A percentile compares a stretch with the other conserved stretches of the same genome.
Evolutionary conservation across 2,888 invertebrate species (phyloP).

Genomic region (Monochamus alternatus): DNA sequence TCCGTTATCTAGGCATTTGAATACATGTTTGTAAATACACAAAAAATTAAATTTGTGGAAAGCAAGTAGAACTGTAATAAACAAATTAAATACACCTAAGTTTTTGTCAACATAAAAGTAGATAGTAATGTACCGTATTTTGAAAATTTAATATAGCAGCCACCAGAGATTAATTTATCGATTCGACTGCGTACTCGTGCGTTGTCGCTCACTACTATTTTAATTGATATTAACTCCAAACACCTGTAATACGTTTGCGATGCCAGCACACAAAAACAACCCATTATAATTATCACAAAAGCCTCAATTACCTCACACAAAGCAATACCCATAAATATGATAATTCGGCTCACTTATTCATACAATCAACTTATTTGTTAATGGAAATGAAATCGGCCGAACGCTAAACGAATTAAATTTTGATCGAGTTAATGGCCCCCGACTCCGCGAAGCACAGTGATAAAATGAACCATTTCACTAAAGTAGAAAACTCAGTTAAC

Average conservation of each 20-base stretch:
- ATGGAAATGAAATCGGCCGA: constrained; percentile 61
- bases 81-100: too few species aligned
- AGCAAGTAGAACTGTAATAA: too few species aligned
- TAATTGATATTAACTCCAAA: constrained; percentile 7
- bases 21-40: too few species aligned
- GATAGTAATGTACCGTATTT: too few species aligned
- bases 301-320: constrained; percentile 16
- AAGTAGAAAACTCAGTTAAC: constrained; percentile 52
- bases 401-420: constrained; percentile 61
- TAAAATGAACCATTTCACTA: constrained; percentile 51
- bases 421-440: constrained; percentile 60
- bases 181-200: background rate
- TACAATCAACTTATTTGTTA: constrained; percentile 49
- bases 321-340: constrained; percentile 33
- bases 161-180: too few species aligned
- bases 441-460: constrained; percentile 49
- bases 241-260: constrained; percentile 9
- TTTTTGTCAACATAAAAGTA: too few species aligned
- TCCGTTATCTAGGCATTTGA: too few species aligned
- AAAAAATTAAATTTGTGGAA: too few species aligned
- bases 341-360: constrained; percentile 34
- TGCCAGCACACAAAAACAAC: constrained; percentile 7
- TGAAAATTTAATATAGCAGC: too few species aligned
- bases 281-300: constrained; percentile 17
- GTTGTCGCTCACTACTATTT: background rate